phyloP scores from a whole-genome alignment of 2,113 vertebrate species.

The Chunga burmeisteri region DNA sequence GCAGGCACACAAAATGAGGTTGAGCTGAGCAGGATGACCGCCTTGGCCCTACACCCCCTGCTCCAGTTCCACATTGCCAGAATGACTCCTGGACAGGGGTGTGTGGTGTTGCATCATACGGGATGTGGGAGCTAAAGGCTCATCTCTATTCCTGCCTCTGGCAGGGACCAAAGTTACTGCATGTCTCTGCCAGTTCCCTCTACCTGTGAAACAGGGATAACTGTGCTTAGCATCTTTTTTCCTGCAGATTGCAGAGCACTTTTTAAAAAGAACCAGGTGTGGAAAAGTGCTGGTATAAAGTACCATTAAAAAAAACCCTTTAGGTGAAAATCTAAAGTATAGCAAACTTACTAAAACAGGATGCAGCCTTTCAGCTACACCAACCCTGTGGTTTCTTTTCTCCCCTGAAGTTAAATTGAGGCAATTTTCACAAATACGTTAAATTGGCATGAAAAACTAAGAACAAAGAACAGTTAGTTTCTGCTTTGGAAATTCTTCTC shows the following conservation, averaged over 20 bases:
- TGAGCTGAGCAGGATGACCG: fast-evolving
- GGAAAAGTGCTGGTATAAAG: not conserved
- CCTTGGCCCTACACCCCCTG: not conserved
- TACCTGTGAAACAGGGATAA: not conserved
- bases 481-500: constrained; percentile 10
- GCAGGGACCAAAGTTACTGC: not conserved
- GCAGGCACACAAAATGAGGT: not conserved
- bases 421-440: constrained; percentile 13
- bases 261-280: not conserved
- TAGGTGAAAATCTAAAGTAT: not conserved
- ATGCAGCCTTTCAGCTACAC: not conserved
- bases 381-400: not conserved
- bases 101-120: fast-evolving
- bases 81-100: not conserved
- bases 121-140: not conserved
- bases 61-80: fast-evolving
- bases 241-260: not conserved
- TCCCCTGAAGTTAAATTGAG: constrained; percentile 31
- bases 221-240: not conserved
- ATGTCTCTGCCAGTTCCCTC: not conserved
- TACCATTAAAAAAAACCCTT: not conserved
- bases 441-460: constrained; percentile 16
- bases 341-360: not conserved
- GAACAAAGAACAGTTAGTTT: not conserved
- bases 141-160: not conserved